Evolutionary conservation across 2,888 invertebrate genomes (phyloP).

Genomic region (Gastrophysa polygoni): DNA sequence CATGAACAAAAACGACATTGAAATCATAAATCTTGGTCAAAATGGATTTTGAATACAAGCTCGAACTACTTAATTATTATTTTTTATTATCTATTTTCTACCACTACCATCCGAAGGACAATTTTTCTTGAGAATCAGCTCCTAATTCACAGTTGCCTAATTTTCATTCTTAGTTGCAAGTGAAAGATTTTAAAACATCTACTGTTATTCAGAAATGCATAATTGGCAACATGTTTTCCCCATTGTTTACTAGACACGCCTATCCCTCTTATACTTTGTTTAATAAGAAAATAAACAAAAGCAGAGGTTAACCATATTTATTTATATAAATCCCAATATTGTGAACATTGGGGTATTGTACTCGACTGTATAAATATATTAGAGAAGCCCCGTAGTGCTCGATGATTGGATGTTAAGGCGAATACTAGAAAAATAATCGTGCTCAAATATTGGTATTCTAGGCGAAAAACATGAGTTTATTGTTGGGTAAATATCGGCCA

Average conservation of each 20-base stretch:
- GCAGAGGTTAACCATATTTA: slow-evolving; percentile 48
- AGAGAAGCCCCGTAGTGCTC: slow-evolving; percentile 39
- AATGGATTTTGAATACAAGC: too few relatives aligned
- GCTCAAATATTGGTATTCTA: slow-evolving; percentile 41
- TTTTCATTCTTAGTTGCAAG: too few relatives aligned
- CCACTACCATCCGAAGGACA: too few relatives aligned
- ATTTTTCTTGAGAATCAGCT: too few relatives aligned
- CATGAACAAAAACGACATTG: too few relatives aligned
- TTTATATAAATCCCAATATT: slow-evolving; percentile 50
- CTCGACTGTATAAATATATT: slow-evolving; percentile 43
- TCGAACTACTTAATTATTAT: too few relatives aligned
- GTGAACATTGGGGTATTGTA: slow-evolving; percentile 49
- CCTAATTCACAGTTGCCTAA: too few relatives aligned
- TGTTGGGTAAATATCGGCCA: neutral
- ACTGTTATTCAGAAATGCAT: neutral
- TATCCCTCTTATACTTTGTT: slow-evolving; percentile 38
- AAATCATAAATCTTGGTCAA: too few relatives aligned
- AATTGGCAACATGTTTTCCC: neutral
- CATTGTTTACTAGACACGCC: neutral
- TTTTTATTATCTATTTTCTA: too few relatives aligned
- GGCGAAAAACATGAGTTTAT: slow-evolving; percentile 37
- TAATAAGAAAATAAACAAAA: slow-evolving; percentile 47
- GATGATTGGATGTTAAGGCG: slow-evolving; percentile 46
- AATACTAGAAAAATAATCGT: slow-evolving; percentile 47
- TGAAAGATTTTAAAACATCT: too few relatives aligned